Evolutionary conservation across 2,888 invertebrate genomes (phyloP).

Genomic region (Yponomeuta malinellus): DNA sequence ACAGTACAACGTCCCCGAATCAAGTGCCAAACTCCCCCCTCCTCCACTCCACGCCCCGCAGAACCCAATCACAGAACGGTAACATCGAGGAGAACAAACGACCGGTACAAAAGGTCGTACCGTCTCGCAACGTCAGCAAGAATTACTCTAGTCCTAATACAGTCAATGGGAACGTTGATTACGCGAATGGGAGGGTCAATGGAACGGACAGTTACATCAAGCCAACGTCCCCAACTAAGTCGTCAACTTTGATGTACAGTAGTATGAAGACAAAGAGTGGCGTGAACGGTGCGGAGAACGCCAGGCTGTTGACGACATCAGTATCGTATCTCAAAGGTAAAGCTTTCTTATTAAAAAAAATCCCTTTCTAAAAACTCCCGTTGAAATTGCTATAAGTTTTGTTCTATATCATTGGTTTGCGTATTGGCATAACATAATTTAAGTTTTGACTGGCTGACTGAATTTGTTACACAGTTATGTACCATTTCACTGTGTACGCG

Average conservation of each 20-base stretch:
- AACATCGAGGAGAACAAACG: constrained; percentile 74
- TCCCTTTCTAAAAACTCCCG: too few species aligned
- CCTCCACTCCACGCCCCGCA: constrained; percentile 67
- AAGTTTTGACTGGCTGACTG: too few species aligned
- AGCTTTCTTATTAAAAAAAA: neutral
- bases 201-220: constrained; percentile 74
- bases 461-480: too few species aligned
- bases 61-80: constrained; percentile 57
- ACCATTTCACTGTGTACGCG: too few species aligned
- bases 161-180: constrained; percentile 63
- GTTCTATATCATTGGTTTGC: too few species aligned
- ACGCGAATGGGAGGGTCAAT: constrained; percentile 40
- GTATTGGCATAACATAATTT: too few species aligned
- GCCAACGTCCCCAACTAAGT: constrained; percentile 80
- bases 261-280: constrained; percentile 18
- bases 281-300: constrained; percentile 48
- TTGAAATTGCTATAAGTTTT: too few species aligned
- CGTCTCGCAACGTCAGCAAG: constrained; percentile 78
- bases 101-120: constrained; percentile 87
- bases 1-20: constrained; percentile 46
- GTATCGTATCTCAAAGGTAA: constrained; percentile 74
- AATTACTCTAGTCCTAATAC: constrained; percentile 65
- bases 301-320: constrained; percentile 73
- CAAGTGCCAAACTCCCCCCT: constrained; percentile 65
- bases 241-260: constrained; percentile 77